Evolutionary conservation across 2,888 invertebrate genomes (phyloP), one percentile per base, ranked within the genome.

Genomic region (Noctuana brunneofusca): DNA sequence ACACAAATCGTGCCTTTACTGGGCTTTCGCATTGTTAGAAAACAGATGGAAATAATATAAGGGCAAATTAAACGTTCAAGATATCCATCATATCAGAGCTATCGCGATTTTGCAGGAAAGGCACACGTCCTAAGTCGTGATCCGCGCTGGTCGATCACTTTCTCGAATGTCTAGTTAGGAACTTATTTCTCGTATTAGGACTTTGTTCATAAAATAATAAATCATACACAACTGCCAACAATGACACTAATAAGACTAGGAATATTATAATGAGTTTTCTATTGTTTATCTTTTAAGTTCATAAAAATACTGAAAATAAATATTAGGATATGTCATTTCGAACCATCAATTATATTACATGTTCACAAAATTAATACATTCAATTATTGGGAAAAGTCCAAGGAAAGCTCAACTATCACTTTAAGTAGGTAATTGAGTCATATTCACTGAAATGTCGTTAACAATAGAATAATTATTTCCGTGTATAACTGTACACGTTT

Each of bases 111-210:
- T 38, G 73, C 73, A 70, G 68, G 75, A 75, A 74, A 76, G 69
- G 75, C 79, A 77, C 75, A 81, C 71, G 77, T 77, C 70, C 65
- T 54, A 58, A 65, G 71, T 81, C 81, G 77, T 77, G 81, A 78
- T 75, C 67, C 70, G 24, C 49, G 50, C 41, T n/a, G 73, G 72
- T 74, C 71, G 73, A 76, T 75, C 68, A 75, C 81, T 83, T 81
- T 83, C 81, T 76, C 76, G 69, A 73, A 73, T 71, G 70, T 74
- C 75, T 74, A 75, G 74, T 46, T 50, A 58, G 38, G 49, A 49
- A 27, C 24, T 30, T 43, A 57, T 57, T 74, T 74, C 52, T 50
- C 16, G 18, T 9, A 38, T 50, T 58, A 50, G 27, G 58, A 50
- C 9, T 24, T 38, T 12, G 41, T 50, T 50, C 16, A 18, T 49